Conservation (phyloP, 1,140 invertebrate genomes). For the Lasaia peninsularis region DNA sequence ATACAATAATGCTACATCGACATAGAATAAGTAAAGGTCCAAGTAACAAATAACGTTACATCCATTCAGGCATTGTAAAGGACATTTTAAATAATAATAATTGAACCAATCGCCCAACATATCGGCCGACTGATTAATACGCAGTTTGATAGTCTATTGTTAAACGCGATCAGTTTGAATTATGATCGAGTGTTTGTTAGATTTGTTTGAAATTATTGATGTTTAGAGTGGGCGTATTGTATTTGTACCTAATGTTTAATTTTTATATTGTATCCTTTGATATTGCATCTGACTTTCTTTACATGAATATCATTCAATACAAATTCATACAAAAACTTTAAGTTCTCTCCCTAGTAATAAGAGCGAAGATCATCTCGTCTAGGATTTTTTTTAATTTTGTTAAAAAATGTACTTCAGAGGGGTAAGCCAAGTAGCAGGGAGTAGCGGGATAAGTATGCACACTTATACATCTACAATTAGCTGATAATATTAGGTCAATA, state of each 20-base stretch:
- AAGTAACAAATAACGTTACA: conserved; percentile 57
- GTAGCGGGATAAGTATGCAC: no score
- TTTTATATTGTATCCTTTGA: background rate
- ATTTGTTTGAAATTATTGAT: conserved; percentile 36
- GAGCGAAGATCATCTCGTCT: no score
- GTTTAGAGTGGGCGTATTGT: conserved; percentile 27
- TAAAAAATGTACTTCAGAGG: no score
- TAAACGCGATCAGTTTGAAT: conserved; percentile 20
- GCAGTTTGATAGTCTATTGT: conserved; percentile 32
- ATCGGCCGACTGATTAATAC: conserved; percentile 44
- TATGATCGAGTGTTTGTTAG: conserved; percentile 11
- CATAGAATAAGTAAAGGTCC: conserved; percentile 51
- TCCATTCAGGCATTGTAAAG: conserved; percentile 56
- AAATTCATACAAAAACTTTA: no score
- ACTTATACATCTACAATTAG: no score
- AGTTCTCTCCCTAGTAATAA: no score
- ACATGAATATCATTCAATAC: no score
- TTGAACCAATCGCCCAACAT: conserved; percentile 51
- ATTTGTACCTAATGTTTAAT: conserved; percentile 18
- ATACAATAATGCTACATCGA: conserved; percentile 29
- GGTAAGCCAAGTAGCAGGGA: no score
- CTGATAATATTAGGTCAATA: no score
- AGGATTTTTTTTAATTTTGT: no score
- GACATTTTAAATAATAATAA: conserved; percentile 62
- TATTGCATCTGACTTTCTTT: no score